phyloP scores from a whole-genome alignment of 2,113 vertebrate species.

The Spheniscus mendiculus region DNA sequence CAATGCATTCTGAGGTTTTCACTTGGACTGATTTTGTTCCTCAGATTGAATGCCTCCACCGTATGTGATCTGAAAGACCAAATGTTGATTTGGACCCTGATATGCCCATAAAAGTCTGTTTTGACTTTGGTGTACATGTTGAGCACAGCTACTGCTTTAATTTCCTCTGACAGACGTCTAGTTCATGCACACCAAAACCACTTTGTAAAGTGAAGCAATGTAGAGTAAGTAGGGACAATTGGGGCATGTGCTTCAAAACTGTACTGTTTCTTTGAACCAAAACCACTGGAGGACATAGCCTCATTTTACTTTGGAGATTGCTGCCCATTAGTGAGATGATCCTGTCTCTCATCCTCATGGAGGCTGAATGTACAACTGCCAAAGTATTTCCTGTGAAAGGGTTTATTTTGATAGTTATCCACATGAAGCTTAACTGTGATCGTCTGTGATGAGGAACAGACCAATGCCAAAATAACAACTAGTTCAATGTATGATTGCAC shows the following conservation, averaged over 20 bases:
- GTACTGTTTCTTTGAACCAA: neutral
- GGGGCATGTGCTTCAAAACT: neutral
- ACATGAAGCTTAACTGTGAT: neutral
- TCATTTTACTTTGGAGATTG: neutral
- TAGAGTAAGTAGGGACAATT: neutral
- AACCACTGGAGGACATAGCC: fast-evolving
- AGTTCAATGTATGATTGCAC: neutral
- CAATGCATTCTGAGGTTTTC: neutral
- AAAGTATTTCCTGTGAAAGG: neutral
- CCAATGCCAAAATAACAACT: neutral
- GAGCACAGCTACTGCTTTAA: neutral
- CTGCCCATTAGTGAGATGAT: neutral
- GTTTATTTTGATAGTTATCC: neutral
- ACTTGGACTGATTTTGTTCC: neutral
- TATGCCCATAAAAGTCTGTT: neutral
- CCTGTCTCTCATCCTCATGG: neutral
- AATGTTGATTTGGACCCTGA: neutral
- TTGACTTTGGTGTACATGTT: neutral
- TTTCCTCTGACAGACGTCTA: neutral
- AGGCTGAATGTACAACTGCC: neutral
- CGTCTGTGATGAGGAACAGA: neutral
- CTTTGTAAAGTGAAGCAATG: neutral
- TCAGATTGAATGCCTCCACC: neutral
- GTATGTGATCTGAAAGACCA: neutral
- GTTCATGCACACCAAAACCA: neutral